Percentiles rank a stretch among this genome's conserved stretches.
Conservation (phyloP, 2,113 vertebrate species). For the Colinus virginianus region DNA sequence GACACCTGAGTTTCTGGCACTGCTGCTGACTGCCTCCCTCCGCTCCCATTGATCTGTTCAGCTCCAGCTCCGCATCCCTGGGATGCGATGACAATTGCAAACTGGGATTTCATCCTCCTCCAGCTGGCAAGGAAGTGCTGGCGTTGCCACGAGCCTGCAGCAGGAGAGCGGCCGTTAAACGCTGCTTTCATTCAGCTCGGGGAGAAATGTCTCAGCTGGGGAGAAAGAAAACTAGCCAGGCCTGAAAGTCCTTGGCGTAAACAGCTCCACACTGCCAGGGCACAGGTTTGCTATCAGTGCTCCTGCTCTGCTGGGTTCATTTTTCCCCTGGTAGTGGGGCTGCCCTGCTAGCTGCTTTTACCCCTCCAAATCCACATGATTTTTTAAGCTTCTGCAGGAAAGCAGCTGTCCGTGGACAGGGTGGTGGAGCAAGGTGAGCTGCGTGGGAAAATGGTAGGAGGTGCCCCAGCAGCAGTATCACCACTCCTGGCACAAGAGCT, state of each 20-base stretch:
- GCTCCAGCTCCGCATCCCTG: rapidly evolving
- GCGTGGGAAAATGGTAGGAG: too few species aligned
- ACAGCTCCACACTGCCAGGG: background rate
- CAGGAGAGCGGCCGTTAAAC: background rate
- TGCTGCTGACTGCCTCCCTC: background rate
- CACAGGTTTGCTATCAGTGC: rapidly evolving
- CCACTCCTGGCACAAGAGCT: too few species aligned
- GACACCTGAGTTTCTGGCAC: background rate
- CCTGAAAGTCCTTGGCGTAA: background rate
- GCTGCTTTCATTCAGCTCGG: rapidly evolving
- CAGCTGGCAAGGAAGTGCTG: background rate
- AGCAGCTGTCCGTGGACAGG: too few species aligned
- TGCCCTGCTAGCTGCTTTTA: too few species aligned
- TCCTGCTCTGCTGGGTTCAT: background rate
- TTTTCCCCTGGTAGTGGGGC: background rate
- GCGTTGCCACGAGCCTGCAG: rapidly evolving
- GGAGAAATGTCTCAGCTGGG: background rate
- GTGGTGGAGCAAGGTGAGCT: too few species aligned
- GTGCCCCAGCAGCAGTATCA: too few species aligned
- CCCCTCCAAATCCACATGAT: too few species aligned
- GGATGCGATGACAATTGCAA: rapidly evolving
- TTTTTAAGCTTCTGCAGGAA: too few species aligned
- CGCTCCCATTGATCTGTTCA: background rate
- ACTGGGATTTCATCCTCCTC: background rate
- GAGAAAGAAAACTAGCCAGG: background rate